These are phyloP conservation scores for Drosophila meridiana DNA, from an alignment of 2,888 invertebrate species.

Conservation along the genomic window DNA sequence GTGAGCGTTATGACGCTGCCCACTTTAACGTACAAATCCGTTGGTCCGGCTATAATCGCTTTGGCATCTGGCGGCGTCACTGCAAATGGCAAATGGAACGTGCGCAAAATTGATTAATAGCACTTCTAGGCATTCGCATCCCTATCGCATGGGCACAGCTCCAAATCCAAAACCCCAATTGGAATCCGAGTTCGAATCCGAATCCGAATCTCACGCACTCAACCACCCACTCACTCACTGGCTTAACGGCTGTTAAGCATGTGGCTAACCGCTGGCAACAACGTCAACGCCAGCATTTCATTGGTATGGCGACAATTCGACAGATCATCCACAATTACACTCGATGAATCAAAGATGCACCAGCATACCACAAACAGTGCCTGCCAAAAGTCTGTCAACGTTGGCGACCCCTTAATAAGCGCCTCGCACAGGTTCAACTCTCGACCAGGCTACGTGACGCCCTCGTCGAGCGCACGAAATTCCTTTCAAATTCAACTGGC, in stretches of 20 bases:
- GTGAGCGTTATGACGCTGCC: constrained; percentile 90
- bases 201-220: neutral
- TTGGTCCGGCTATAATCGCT: constrained; percentile 89
- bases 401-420: constrained; percentile 36
- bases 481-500: constrained; percentile 14
- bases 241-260: constrained; percentile 34
- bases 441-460: constrained; percentile 29
- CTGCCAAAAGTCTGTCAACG: constrained; percentile 8
- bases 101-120: constrained; percentile 73
- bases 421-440: constrained; percentile 16
- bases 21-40: constrained; percentile 90
- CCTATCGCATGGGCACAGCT: neutral
- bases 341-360: constrained; percentile 44
- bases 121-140: constrained; percentile 49
- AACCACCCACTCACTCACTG: neutral
- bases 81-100: constrained; percentile 63
- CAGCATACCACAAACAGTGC: constrained; percentile 22
- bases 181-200: neutral
- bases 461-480: constrained; percentile 7
- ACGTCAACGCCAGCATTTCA: constrained; percentile 23
- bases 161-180: neutral
- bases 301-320: constrained; percentile 30
- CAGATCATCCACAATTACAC: constrained; percentile 42
- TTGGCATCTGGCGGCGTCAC: constrained; percentile 87
- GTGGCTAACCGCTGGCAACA: constrained; percentile 27